phyloP scores from a whole-genome alignment of 2,113 vertebrate species.

The Microcebus jonahi region DNA sequence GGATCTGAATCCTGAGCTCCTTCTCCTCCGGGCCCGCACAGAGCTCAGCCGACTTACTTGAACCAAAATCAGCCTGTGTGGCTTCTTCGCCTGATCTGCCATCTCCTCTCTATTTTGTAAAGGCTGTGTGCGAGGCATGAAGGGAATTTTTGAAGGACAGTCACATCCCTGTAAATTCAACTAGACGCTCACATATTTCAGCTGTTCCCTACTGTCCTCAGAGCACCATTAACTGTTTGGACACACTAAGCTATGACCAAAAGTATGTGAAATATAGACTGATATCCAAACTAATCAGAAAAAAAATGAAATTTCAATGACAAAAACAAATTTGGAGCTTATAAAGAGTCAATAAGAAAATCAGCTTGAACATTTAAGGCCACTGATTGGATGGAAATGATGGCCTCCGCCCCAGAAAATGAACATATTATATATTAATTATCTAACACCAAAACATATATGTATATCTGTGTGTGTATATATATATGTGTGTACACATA shows the following conservation, averaged over 20 bases:
- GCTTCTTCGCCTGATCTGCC: background rate
- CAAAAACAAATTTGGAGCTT: conserved; percentile 34
- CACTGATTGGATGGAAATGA: background rate
- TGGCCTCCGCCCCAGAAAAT: background rate
- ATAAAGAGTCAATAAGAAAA: conserved; percentile 21
- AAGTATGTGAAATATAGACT: background rate
- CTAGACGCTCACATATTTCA: background rate
- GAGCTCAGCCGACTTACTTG: background rate
- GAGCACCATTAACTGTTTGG: background rate
- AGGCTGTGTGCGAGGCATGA: background rate
- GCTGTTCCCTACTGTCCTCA: background rate
- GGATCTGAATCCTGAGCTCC: background rate
- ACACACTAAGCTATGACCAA: background rate
- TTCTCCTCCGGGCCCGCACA: background rate
- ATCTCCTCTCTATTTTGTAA: background rate
- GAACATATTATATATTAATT: background rate
- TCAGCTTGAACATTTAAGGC: background rate
- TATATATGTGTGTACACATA: background rate
- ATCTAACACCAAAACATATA: background rate
- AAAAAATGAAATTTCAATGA: background rate
- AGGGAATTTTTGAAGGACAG: conserved; percentile 34
- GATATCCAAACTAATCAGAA: background rate
- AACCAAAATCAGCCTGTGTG: background rate
- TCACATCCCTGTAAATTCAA: conserved; percentile 42
- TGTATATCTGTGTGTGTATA: background rate